Conservation (phyloP, 2,113 vertebrate genomes). For the Synodontis membranacea region DNA sequence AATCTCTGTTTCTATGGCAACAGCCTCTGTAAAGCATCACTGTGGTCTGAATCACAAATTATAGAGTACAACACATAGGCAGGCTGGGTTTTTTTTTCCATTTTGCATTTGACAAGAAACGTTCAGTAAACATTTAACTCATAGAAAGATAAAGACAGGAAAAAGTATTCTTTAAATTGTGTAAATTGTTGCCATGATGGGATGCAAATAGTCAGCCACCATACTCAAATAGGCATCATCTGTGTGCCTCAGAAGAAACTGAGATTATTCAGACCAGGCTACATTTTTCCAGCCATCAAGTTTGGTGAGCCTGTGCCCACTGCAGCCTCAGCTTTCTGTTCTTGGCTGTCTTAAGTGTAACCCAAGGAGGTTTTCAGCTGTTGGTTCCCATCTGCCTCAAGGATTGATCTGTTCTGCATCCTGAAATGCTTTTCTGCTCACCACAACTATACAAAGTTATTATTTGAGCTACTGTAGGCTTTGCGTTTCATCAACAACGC, state of each 20-base stretch:
- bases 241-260: too few species aligned
- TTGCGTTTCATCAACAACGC: background rate
- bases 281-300: too few species aligned
- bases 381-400: too few species aligned
- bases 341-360: too few species aligned
- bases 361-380: too few species aligned
- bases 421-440: background rate
- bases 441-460: background rate
- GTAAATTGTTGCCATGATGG: background rate
- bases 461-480: background rate
- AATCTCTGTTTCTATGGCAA: conserved; percentile 8
- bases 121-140: background rate
- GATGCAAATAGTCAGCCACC: background rate
- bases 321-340: too few species aligned
- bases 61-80: background rate
- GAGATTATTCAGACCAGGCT: too few species aligned
- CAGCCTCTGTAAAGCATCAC: background rate
- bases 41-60: background rate
- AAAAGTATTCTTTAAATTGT: too few species aligned
- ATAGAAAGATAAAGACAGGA: background rate
- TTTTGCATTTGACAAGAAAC: background rate
- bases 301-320: too few species aligned
- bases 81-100: too few species aligned
- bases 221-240: background rate
- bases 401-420: too few species aligned